Percentiles rank a stretch among this genome's conserved stretches.
Conservation (phyloP, 2,888 invertebrate genomes). For the Venustoraphidia nigricollis region DNA sequence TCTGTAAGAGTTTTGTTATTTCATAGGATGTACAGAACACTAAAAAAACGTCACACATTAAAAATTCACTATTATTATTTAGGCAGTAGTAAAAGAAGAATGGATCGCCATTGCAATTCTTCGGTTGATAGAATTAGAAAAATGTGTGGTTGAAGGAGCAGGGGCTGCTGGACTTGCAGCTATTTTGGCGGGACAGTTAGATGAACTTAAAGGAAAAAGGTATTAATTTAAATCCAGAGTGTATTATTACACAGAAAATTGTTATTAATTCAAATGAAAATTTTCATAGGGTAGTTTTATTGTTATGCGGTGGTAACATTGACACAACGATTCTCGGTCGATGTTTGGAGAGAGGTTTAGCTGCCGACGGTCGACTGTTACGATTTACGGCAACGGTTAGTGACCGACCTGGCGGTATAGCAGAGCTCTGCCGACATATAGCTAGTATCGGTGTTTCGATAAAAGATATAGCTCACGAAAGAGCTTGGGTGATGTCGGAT, state of each 20-base stretch:
- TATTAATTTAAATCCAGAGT: slow-evolving; percentile 18
- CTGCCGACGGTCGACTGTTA: slow-evolving; percentile 66
- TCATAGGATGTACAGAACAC: no score
- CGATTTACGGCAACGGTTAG: slow-evolving; percentile 65
- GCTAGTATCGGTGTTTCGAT: slow-evolving; percentile 71
- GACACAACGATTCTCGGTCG: slow-evolving; percentile 82
- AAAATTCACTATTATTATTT: neutral
- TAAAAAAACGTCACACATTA: neutral
- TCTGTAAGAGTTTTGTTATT: no score
- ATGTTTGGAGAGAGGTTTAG: slow-evolving; percentile 75
- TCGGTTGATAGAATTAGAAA: slow-evolving; percentile 45
- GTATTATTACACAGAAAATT: neutral
- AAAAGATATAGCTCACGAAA: slow-evolving; percentile 90
- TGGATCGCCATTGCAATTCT: slow-evolving; percentile 48
- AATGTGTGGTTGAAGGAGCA: slow-evolving; percentile 58
- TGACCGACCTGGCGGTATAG: slow-evolving; percentile 78
- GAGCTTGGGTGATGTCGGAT: slow-evolving; percentile 85
- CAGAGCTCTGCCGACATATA: slow-evolving; percentile 65
- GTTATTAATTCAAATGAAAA: neutral
- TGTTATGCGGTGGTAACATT: slow-evolving; percentile 80
- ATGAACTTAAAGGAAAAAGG: slow-evolving; percentile 52
- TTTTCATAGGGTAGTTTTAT: slow-evolving; percentile 55
- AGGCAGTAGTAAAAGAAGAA: slow-evolving; percentile 44
- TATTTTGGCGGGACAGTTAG: slow-evolving; percentile 42
- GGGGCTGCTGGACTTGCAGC: slow-evolving; percentile 55